Base-by-base conservation (phyloP, 2,113 vertebrate species). In the Pterocles gutturalis region DNA sequence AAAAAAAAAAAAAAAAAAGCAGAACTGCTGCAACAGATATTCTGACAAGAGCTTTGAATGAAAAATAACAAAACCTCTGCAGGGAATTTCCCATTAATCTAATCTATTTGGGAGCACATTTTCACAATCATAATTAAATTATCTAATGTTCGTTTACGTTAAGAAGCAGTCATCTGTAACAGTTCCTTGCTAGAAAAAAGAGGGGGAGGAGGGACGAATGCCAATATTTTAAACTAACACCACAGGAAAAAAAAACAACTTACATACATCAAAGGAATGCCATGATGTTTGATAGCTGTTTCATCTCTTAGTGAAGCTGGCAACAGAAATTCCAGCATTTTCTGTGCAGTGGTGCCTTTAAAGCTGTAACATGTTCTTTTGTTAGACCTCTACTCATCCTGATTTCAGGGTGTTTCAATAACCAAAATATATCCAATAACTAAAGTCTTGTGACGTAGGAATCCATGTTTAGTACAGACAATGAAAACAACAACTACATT, bases 71-170 rank as follows among this genome's bases (percentile, higher is more conserved):
- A 97, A 98, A 97, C 83, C 89, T 97, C 96, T 96, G 57, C 81
- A 96, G 96, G 97, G 94, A 97, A 97, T 93, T 97, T 92, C 88
- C 95, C 88, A 97, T 97, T 98, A 97, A 96, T 97, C 96, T 91
- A 93, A 97, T 98, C 97, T 97, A 97, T 98, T 98, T 98, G 93
- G 91, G 89, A 97, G 64, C 89, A 96, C 90, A 89, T 96, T 97
- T 98, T 96, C 88, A 93, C 94, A 97, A 96, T 90, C 95, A 96
- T 98, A 92, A 95, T 94, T 86, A 98, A 97, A 98, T 98, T 94
- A 96, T 89, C 89, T 97, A 96, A 95, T 93, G 89, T 93, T 96
- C 33, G 33, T 81, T 96, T 88, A 96, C 90, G 95, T 97, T 97
- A 62, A 94, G 95, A 98, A 98, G 80, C 61, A 84, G 95, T 97